phyloP scores from a whole-genome alignment of 1,140 invertebrate genomes.

The Nebria ingens region DNA sequence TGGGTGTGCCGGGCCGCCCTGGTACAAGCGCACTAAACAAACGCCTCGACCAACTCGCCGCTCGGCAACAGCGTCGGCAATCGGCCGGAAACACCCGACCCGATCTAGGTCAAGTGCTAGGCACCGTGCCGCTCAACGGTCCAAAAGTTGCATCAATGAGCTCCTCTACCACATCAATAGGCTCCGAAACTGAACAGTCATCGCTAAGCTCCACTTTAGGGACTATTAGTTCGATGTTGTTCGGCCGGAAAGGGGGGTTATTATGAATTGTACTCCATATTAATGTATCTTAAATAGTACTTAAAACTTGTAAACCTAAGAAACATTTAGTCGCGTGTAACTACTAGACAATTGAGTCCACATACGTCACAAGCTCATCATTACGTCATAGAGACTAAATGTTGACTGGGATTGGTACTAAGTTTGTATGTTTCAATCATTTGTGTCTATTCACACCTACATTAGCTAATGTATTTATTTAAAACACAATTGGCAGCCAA shows the following conservation, averaged over 20 bases:
- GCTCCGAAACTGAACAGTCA: constrained; percentile 26
- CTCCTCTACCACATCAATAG: constrained; percentile 35
- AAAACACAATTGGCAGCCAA: too few relatives aligned
- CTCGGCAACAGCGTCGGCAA: constrained; percentile 34
- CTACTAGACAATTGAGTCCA: too few relatives aligned
- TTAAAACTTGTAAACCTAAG: too few relatives aligned
- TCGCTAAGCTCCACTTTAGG: constrained; percentile 51
- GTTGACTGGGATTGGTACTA: too few relatives aligned
- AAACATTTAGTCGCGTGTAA: too few relatives aligned
- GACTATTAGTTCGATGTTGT: constrained; percentile 67
- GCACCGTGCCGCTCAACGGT: constrained; percentile 22
- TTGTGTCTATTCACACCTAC: too few relatives aligned
- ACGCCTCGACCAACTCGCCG: constrained; percentile 35
- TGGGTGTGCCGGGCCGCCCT: constrained; percentile 43
- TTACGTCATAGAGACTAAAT: background rate
- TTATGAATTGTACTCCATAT: too few relatives aligned
- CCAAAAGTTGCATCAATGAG: too few relatives aligned
- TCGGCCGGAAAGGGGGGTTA: constrained; percentile 71
- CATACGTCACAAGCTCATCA: too few relatives aligned
- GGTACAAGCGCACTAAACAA: constrained; percentile 40
- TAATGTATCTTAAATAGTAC: background rate
- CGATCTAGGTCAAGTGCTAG: constrained; percentile 46
- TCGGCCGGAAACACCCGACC: constrained; percentile 39
- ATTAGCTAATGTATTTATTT: too few relatives aligned
- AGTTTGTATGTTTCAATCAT: too few relatives aligned